Evolutionary conservation across 2,797 vertebrate genomes (phyloP).

Genomic region (Aeoliscus strigatus): DNA sequence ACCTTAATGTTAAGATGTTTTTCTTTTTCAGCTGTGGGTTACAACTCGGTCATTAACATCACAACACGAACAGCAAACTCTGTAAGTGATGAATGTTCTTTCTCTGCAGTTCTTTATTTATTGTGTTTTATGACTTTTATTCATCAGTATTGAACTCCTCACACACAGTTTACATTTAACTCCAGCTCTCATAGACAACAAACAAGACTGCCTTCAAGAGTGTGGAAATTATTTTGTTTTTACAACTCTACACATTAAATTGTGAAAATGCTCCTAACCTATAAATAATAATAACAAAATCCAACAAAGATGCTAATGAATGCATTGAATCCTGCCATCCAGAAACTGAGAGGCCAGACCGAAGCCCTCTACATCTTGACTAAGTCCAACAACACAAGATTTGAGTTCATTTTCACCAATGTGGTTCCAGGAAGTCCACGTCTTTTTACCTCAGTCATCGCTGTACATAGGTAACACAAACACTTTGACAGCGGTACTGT

Average conservation of each 20-base stretch:
- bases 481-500: not conserved
- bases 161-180: not conserved
- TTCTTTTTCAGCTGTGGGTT: constrained; percentile 84
- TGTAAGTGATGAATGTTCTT: constrained; percentile 74
- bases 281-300: too few species aligned
- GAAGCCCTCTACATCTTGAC: constrained; percentile 98
- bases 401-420: constrained; percentile 99
- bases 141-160: constrained; percentile 1
- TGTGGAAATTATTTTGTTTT: too few species aligned
- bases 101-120: not conserved
- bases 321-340: constrained; percentile 32
- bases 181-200: not conserved
- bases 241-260: too few species aligned
- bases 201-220: not conserved
- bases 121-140: not conserved
- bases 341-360: constrained; percentile 98
- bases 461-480: constrained; percentile 90
- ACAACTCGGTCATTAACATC: constrained; percentile 96
- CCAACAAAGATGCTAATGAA: not conserved
- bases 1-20: too few species aligned
- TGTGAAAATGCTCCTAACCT: too few species aligned
- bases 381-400: constrained; percentile 95
- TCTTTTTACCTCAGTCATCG: constrained; percentile 96
- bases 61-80: constrained; percentile 97
- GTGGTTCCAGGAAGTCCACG: constrained; percentile 94